Base-by-base conservation (phyloP, 2,113 vertebrate species). In the Panurus biarmicus region DNA sequence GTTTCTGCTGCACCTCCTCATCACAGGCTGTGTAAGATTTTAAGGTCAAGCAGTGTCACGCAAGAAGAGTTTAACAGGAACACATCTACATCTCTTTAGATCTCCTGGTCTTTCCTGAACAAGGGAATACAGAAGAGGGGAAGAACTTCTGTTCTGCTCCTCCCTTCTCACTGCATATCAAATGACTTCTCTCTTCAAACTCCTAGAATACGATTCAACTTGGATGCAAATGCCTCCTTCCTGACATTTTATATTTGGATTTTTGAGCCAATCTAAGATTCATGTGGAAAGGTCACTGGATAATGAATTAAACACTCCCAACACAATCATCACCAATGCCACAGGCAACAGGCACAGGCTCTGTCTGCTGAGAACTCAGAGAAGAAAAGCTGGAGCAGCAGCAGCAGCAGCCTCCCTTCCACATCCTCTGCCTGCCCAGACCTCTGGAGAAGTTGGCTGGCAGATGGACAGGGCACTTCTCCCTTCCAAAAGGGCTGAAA, bases 1-100 rank as follows among this genome's bases (percentile, higher is more conserved):
- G 2, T 14, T 54, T 44, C 36, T 44, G 42, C 58, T 36, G 54
- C 12, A 71, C 3, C 29, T 35, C 60, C n/a, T 18, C 38, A n/a
- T 23, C 2, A 0, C 0, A n/a, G 22, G 33, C 29, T 47, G 19
- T 4, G 26, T 3, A 19, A 56, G 9, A 36, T 20, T 38, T 50
- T 25, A 54, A 51, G 75, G 47, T 76, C 78, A 19, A 87, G 60
- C 33, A 76, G 85, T 17, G n/a, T 1, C 1, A 81, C 78, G 51
- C 16, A 83, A 16, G 42, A 1, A 14, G 23, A 67, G 15, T n/a
- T 64, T 67, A 38, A 53, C 19, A 54, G 15, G 11, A 48, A 50
- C 12, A 28, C 36, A 48, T 23, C 54, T 11, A 1, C 23, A n/a
- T 12, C 56, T 83, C 83, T 69, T 53, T 0, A 66, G 51, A 90